Evolutionary conservation across 2,888 invertebrate species (phyloP).

Genomic region (Mimachlamys varia): DNA sequence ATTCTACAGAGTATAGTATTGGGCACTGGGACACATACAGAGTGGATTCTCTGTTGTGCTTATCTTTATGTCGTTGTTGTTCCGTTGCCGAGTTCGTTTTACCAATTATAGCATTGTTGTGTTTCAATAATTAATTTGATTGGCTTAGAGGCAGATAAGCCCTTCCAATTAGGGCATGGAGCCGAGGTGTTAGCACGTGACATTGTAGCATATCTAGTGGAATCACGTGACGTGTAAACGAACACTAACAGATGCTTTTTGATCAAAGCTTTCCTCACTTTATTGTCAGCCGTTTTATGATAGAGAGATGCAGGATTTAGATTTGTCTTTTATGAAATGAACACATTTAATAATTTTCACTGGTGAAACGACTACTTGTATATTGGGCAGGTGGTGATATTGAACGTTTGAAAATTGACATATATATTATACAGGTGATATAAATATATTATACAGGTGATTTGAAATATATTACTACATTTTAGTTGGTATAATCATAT

Average conservation of each 20-base stretch:
- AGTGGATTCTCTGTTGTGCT: neutral
- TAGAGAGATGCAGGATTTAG: too few relatives aligned
- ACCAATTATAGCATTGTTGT: neutral
- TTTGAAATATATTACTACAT: too few relatives aligned
- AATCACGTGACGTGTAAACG: neutral
- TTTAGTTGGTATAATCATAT: too few relatives aligned
- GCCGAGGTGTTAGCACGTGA: neutral
- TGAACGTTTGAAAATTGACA: too few relatives aligned
- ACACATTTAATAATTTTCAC: too few relatives aligned
- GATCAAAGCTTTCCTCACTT: neutral
- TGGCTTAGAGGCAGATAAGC: constrained; percentile 10
- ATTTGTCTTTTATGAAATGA: too few relatives aligned
- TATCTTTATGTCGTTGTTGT: neutral
- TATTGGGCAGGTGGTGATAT: too few relatives aligned
- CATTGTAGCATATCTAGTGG: neutral
- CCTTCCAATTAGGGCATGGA: neutral
- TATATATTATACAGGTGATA: too few relatives aligned
- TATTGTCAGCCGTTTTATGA: neutral
- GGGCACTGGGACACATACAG: neutral
- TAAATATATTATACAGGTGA: too few relatives aligned
- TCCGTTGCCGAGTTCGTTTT: neutral
- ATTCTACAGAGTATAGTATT: neutral
- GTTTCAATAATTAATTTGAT: constrained; percentile 36
- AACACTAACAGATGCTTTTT: neutral
- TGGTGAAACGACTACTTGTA: too few relatives aligned